Conservation (phyloP, 2,797 vertebrate species). For the Oreortyx pictus region DNA sequence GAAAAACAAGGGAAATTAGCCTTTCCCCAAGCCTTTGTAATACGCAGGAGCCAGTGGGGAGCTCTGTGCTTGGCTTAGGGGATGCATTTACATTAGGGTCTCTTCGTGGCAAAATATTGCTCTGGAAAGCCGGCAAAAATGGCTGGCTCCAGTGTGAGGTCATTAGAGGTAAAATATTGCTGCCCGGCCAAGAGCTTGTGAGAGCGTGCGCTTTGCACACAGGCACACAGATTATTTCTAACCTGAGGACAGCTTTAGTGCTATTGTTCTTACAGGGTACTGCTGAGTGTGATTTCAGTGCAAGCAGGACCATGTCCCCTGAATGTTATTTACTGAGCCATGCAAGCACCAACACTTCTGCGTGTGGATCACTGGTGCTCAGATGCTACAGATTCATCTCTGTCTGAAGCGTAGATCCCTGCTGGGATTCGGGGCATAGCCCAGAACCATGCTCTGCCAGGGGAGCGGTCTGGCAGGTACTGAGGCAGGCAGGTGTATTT, state of each 20-base stretch:
- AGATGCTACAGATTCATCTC: neutral
- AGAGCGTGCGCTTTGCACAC: neutral
- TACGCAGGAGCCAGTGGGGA: fast-evolving
- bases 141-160: slow-evolving; percentile 40
- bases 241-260: slow-evolving; percentile 67
- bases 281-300: slow-evolving; percentile 28
- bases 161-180: slow-evolving; percentile 73
- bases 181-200: slow-evolving; percentile 36
- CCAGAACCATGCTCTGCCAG: neutral
- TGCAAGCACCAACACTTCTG: neutral
- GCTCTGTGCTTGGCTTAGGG: slow-evolving; percentile 3
- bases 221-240: slow-evolving; percentile 57
- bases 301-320: slow-evolving; percentile 7
- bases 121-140: slow-evolving; percentile 43
- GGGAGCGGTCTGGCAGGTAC: neutral
- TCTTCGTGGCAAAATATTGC: neutral
- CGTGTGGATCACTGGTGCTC: neutral
- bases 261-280: slow-evolving; percentile 63
- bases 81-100: neutral
- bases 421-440: neutral
- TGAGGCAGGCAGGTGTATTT: neutral
- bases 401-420: neutral
- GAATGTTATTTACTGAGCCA: slow-evolving; percentile 19
- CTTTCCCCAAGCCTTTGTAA: neutral
- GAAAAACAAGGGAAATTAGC: neutral